Conservation (phyloP, 1,140 invertebrate species). For the Temnothorax longispinosus region DNA sequence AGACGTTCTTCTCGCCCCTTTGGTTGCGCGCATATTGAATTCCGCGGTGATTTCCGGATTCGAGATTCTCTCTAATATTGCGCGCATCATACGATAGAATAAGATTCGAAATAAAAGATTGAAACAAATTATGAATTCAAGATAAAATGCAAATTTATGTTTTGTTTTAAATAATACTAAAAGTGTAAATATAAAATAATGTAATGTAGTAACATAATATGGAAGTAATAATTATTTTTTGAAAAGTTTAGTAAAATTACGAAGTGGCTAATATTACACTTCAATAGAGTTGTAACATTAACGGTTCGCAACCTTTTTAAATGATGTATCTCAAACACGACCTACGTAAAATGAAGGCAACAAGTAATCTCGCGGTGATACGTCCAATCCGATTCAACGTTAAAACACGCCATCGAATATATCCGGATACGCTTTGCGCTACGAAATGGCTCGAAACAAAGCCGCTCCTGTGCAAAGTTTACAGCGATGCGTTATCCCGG, state of each 20-base stretch:
- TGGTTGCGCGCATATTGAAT: conserved; percentile 13
- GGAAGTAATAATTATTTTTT: background rate
- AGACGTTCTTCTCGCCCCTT: background rate
- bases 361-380: conserved; percentile 35
- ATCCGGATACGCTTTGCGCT: conserved; percentile 43
- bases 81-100: background rate
- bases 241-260: background rate
- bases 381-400: conserved; percentile 55
- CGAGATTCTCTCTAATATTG: background rate
- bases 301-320: background rate
- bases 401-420: conserved; percentile 61
- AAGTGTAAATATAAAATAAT: background rate
- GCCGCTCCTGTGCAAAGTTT: conserved; percentile 42
- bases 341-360: conserved; percentile 29
- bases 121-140: background rate
- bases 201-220: background rate
- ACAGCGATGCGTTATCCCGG: conserved; percentile 45
- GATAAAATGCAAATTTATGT: background rate
- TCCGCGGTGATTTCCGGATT: conserved; percentile 32
- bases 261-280: background rate
- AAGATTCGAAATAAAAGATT: background rate
- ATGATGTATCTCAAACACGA: background rate
- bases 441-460: conserved; percentile 38
- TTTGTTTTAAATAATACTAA: background rate
- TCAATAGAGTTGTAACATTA: background rate